phyloP scores from a whole-genome alignment of 2,113 vertebrate species.

The Sander lucioperca region DNA sequence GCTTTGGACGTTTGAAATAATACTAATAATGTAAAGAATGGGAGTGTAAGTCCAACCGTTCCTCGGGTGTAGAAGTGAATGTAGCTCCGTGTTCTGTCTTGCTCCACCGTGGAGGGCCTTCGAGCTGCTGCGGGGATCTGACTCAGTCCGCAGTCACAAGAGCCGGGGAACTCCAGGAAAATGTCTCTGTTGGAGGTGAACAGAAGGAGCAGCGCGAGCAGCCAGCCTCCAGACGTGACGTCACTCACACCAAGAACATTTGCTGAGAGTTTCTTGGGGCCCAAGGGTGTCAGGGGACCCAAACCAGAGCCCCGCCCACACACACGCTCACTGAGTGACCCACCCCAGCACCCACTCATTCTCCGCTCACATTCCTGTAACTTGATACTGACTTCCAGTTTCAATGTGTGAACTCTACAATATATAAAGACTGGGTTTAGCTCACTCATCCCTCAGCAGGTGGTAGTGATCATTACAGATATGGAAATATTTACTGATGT shows the following conservation, averaged over 20 bases:
- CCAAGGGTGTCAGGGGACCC: slow-evolving; percentile 45
- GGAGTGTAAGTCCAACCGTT: background rate
- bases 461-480: background rate
- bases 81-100: background rate
- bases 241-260: slow-evolving; percentile 59
- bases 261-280: slow-evolving; percentile 41
- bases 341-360: slow-evolving; percentile 25
- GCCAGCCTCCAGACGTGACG: slow-evolving; percentile 93
- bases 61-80: background rate
- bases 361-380: slow-evolving; percentile 14
- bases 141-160: slow-evolving; percentile 49
- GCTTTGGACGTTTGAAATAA: background rate
- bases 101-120: slow-evolving; percentile 47
- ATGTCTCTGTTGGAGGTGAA: slow-evolving; percentile 78
- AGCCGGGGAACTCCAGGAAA: slow-evolving; percentile 83
- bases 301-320: slow-evolving; percentile 32
- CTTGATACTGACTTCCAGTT: slow-evolving; percentile 12
- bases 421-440: slow-evolving; percentile 1
- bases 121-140: slow-evolving; percentile 61
- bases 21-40: no score
- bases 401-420: slow-evolving; percentile 6
- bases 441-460: slow-evolving; percentile 2
- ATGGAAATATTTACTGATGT: background rate
- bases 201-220: slow-evolving; percentile 76
- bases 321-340: background rate